Percentiles rank a stretch among this genome's conserved stretches.
Evolutionary conservation across 2,113 vertebrate species (phyloP).

Genomic region (Mesoclemmys tuberculata): DNA sequence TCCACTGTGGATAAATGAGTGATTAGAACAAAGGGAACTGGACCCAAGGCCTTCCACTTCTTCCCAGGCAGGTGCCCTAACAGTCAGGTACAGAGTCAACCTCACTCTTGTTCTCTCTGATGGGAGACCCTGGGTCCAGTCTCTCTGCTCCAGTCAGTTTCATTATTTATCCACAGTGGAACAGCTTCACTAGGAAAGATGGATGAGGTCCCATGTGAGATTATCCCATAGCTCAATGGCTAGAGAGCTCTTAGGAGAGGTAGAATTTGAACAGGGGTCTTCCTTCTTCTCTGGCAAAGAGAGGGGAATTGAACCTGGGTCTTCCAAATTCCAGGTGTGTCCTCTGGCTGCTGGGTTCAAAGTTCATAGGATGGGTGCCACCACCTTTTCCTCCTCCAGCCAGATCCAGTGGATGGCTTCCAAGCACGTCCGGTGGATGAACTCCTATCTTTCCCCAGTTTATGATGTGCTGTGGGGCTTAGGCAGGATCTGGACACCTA

Average conservation of each 20-base stretch:
- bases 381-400: neutral
- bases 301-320: neutral
- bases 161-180: neutral
- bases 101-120: too few species aligned
- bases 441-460: neutral
- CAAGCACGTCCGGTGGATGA: neutral
- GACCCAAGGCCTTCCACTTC: too few species aligned
- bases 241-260: neutral
- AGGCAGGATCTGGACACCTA: neutral
- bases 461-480: neutral
- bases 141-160: neutral
- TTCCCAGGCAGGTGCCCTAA: too few species aligned
- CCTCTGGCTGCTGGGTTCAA: neutral
- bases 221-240: neutral
- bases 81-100: too few species aligned
- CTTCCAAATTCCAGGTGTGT: neutral
- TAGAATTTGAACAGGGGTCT: neutral
- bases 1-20: too few species aligned
- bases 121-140: neutral
- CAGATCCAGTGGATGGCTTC: neutral
- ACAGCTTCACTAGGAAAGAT: neutral
- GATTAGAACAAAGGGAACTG: too few species aligned
- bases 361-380: neutral
- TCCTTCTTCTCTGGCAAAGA: neutral
- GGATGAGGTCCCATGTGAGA: neutral